phyloP scores from a whole-genome alignment of 2,797 vertebrate species.

The Trachurus trachurus region DNA sequence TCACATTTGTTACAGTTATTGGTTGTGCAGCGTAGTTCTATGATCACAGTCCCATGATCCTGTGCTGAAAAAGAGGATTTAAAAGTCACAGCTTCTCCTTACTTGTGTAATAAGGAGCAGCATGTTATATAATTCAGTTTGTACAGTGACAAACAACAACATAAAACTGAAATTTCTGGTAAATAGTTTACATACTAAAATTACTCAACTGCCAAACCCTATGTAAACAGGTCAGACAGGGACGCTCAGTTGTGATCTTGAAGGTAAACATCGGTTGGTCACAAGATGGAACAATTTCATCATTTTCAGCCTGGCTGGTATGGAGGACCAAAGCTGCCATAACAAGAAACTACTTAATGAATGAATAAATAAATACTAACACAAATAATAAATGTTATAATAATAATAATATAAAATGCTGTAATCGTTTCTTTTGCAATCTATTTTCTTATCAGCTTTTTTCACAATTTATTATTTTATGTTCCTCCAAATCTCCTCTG shows the following conservation, averaged over 20 bases:
- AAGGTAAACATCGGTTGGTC: slow-evolving; percentile 68
- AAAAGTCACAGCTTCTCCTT: not conserved
- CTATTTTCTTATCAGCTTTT: too few species aligned
- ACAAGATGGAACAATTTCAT: slow-evolving; percentile 71
- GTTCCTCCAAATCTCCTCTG: too few species aligned
- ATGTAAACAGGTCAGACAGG: slow-evolving; percentile 24
- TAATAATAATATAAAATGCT: too few species aligned
- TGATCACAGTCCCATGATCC: not conserved
- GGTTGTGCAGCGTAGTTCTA: not conserved
- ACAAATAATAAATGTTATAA: too few species aligned
- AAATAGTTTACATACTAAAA: not conserved
- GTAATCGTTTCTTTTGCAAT: too few species aligned
- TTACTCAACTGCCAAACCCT: not conserved
- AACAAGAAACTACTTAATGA: too few species aligned
- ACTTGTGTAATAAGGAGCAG: not conserved
- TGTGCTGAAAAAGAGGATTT: not conserved
- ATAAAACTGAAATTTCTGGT: not conserved
- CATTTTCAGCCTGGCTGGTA: slow-evolving; percentile 52
- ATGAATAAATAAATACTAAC: too few species aligned
- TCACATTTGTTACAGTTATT: not conserved
- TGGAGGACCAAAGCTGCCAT: too few species aligned
- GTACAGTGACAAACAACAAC: not conserved
- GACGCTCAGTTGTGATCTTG: slow-evolving; percentile 37
- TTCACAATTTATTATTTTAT: too few species aligned
- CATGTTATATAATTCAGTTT: not conserved